phyloP scores from a whole-genome alignment of 2,888 invertebrate genomes.

The Microplitis manilae region DNA sequence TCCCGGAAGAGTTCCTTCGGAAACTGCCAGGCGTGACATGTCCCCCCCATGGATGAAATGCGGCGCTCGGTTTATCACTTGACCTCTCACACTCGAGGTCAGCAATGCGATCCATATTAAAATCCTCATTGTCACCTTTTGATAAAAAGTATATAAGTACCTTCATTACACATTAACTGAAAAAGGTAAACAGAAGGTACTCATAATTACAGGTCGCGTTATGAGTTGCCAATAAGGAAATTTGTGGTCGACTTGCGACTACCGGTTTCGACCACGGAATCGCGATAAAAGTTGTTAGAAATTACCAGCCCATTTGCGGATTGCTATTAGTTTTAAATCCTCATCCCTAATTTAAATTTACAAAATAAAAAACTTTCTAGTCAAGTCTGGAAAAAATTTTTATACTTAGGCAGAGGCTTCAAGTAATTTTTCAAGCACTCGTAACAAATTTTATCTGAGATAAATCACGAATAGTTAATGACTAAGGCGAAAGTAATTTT shows the following conservation, averaged over 20 bases:
- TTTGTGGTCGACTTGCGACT: not conserved
- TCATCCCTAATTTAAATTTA: conserved; percentile 7
- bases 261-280: conserved; percentile 41
- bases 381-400: not conserved
- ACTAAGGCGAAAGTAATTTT: not conserved
- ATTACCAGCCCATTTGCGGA: conserved; percentile 60
- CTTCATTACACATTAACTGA: not conserved
- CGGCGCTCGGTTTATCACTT: conserved; percentile 81
- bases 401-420: too few species aligned
- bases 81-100: conserved; percentile 65
- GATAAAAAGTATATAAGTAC: not conserved
- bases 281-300: conserved; percentile 62
- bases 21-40: conserved; percentile 82
- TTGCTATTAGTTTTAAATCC: not conserved
- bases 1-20: conserved; percentile 83
- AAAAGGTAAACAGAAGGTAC: not conserved
- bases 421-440: not conserved
- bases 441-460: conserved; percentile 16
- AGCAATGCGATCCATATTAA: conserved; percentile 54
- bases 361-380: conserved; percentile 14
- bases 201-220: not conserved
- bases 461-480: not conserved
- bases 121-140: conserved; percentile 62
- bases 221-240: conserved; percentile 7
- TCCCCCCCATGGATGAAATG: conserved; percentile 85